Conservation (phyloP, 2,888 invertebrate species). For the Gibbula magus region DNA sequence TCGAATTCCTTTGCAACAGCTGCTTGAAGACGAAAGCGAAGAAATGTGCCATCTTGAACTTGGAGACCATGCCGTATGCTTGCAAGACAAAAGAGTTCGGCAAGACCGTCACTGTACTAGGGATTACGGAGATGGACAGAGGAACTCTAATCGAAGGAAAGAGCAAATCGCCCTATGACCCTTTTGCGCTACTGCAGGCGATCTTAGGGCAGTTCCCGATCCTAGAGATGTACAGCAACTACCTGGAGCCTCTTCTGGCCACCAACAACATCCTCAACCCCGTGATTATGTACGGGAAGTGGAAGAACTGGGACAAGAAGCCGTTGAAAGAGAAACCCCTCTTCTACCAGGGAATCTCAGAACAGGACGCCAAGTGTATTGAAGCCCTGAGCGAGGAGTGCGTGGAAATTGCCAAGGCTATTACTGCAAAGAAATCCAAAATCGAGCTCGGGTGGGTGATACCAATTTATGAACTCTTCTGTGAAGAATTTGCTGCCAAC, state of each 20-base stretch:
- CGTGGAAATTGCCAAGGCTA: slow-evolving; percentile 30
- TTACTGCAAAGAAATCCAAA: slow-evolving; percentile 36
- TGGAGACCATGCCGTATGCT: slow-evolving; percentile 64
- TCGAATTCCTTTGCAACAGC: slow-evolving; percentile 58
- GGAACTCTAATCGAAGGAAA: slow-evolving; percentile 37
- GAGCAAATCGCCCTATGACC: slow-evolving; percentile 22
- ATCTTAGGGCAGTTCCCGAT: slow-evolving; percentile 42
- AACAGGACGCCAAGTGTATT: slow-evolving; percentile 37
- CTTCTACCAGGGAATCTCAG: slow-evolving; percentile 46
- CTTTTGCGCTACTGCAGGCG: slow-evolving; percentile 30
- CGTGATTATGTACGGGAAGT: slow-evolving; percentile 44
- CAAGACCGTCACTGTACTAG: slow-evolving; percentile 42
- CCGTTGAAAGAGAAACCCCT: slow-evolving; percentile 41
- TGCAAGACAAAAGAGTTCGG: slow-evolving; percentile 60
- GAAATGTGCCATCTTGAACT: slow-evolving; percentile 49
- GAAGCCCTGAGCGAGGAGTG: slow-evolving; percentile 37
- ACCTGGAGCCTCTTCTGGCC: slow-evolving; percentile 39
- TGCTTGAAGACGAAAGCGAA: slow-evolving; percentile 45
- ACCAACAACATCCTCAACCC: slow-evolving; percentile 39
- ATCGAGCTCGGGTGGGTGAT: slow-evolving; percentile 34
- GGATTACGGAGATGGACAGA: slow-evolving; percentile 39
- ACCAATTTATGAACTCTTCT: slow-evolving; percentile 37
- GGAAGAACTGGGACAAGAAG: slow-evolving; percentile 46
- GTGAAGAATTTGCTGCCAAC: slow-evolving; percentile 37
- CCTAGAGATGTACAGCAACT: slow-evolving; percentile 37